Evolutionary conservation across 2,113 vertebrate genomes (phyloP).

Genomic region (Leptosomus discolor): DNA sequence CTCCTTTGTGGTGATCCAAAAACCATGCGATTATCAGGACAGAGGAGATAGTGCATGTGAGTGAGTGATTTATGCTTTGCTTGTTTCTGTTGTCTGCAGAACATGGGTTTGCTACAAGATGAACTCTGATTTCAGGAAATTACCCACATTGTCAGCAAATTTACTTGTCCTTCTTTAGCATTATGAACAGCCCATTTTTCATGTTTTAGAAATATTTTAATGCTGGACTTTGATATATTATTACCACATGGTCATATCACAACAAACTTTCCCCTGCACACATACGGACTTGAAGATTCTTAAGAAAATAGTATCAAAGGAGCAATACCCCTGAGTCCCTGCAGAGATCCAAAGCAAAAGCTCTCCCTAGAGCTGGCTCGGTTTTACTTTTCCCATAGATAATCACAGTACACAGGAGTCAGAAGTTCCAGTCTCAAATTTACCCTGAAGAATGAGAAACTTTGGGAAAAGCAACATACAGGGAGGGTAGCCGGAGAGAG

Average conservation of each 20-base stretch:
- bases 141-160: constrained; percentile 54
- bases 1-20: neutral
- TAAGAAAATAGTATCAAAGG: constrained; percentile 63
- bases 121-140: constrained; percentile 65
- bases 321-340: constrained; percentile 35
- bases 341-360: constrained; percentile 63
- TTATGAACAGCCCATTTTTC: constrained; percentile 47
- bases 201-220: constrained; percentile 62
- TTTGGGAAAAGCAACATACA: neutral
- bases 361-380: constrained; percentile 55
- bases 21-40: neutral
- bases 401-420: constrained; percentile 23
- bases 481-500: fast-evolving
- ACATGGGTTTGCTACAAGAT: constrained; percentile 4
- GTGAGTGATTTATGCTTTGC: constrained; percentile 58
- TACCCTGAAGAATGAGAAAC: constrained; percentile 8
- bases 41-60: neutral
- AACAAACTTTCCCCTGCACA: constrained; percentile 51
- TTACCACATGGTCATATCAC: constrained; percentile 55
- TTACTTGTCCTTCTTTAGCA: constrained; percentile 17
- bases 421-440: constrained; percentile 52
- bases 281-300: constrained; percentile 30
- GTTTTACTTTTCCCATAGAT: constrained; percentile 75
- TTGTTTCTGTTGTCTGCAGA: constrained; percentile 43
- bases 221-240: constrained; percentile 64